phyloP scores from a whole-genome alignment of 2,888 invertebrate genomes.

The Brachyptera risi region DNA sequence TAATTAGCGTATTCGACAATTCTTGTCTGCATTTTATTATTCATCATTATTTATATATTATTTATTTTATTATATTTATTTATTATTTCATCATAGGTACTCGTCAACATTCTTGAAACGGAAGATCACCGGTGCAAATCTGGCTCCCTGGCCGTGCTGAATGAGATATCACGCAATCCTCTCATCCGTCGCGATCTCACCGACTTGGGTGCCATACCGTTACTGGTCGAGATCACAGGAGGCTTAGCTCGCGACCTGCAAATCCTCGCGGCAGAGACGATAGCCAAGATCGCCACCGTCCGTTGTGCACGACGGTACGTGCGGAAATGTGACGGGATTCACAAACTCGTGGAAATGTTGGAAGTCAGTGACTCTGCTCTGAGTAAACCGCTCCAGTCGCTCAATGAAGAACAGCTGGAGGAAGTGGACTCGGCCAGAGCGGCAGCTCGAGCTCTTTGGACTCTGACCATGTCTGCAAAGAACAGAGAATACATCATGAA shows the following conservation, averaged over 20 bases:
- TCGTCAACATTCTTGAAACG: conserved; percentile 89
- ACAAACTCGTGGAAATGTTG: conserved; percentile 65
- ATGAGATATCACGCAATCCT: conserved; percentile 70
- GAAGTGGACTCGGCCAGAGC: conserved; percentile 68
- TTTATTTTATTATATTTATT: no score
- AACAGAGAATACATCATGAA: conserved; percentile 76
- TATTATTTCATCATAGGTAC: no score
- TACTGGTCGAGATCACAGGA: conserved; percentile 71
- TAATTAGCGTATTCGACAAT: no score
- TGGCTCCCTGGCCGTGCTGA: conserved; percentile 76
- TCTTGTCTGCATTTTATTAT: no score
- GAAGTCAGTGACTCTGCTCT: conserved; percentile 64
- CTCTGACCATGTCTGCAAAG: conserved; percentile 74
- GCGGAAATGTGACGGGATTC: conserved; percentile 71
- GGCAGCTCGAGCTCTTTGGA: conserved; percentile 83
- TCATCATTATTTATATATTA: no score
- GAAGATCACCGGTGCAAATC: conserved; percentile 84
- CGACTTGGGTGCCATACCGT: conserved; percentile 73
- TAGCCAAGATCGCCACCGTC: conserved; percentile 84
- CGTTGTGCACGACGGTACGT: conserved; percentile 78
- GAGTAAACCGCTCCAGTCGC: conserved; percentile 54
- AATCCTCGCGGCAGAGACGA: conserved; percentile 82
- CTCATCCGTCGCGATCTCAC: conserved; percentile 75
- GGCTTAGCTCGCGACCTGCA: conserved; percentile 84
- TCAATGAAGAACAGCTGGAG: conserved; percentile 59